phyloP scores from a whole-genome alignment of 2,113 vertebrate species.

The Forbesichthys papilliferus region DNA sequence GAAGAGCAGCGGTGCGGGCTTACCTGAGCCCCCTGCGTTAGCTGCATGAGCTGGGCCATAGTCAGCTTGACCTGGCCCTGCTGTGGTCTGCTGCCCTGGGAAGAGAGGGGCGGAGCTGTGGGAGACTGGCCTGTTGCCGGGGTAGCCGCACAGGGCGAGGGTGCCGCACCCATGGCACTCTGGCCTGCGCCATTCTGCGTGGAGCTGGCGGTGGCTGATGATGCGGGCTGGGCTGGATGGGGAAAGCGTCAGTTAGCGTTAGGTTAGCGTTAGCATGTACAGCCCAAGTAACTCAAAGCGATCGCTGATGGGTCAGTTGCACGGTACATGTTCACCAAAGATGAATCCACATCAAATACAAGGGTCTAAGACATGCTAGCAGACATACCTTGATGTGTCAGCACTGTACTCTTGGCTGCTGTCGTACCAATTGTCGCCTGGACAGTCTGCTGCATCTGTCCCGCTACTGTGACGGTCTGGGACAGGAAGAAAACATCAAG shows the following conservation, averaged over 20 bases:
- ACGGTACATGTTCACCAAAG: not conserved
- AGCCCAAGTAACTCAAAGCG: not conserved
- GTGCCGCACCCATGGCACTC: slow-evolving; percentile 67
- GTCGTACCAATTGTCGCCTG: slow-evolving; percentile 81
- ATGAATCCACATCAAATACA: not conserved
- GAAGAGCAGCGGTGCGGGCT: slow-evolving; percentile 17
- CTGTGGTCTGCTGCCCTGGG: slow-evolving; percentile 80
- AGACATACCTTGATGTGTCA: slow-evolving; percentile 87
- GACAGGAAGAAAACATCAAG: slow-evolving; percentile 3
- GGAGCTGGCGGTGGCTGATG: slow-evolving; percentile 64
- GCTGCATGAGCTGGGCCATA: slow-evolving; percentile 95
- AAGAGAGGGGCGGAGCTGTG: slow-evolving; percentile 45
- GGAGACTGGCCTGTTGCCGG: slow-evolving; percentile 56
- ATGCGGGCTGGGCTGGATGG: slow-evolving; percentile 78
- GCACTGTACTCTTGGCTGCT: slow-evolving; percentile 82
- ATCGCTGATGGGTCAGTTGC: not conserved
- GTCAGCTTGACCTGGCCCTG: slow-evolving; percentile 98
- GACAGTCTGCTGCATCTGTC: slow-evolving; percentile 81
- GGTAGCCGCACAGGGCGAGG: slow-evolving; percentile 65
- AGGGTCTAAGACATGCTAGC: not conserved
- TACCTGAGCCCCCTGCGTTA: slow-evolving; percentile 94
- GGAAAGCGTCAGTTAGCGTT: not conserved
- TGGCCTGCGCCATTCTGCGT: slow-evolving; percentile 71
- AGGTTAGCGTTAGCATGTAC: not conserved
- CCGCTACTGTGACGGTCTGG: slow-evolving; percentile 80